Evolutionary conservation across 2,888 invertebrate genomes (phyloP), one percentile per base, ranked within the genome.

Genomic region (Bellardia bayeri): DNA sequence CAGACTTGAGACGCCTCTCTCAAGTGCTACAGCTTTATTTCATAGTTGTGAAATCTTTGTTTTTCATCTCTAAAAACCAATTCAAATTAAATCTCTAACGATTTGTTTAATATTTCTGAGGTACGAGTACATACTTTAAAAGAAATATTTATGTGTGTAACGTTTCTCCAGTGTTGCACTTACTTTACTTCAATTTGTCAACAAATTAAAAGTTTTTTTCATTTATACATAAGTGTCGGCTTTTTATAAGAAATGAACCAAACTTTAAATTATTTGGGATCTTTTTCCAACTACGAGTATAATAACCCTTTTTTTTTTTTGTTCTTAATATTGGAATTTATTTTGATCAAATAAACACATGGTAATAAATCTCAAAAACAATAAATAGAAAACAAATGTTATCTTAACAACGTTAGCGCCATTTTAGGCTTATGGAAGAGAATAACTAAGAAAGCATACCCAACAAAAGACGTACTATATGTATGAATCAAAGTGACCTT

Each of bases 341-440:
- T 64, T 74, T 64, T 66, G 61, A 40, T 64, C 68, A 71, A 63
- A 63, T 63, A 30, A 80, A 81, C n/a, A 64, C 54, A 14, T 49
- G 69, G 63, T 66, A 79, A 80, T 88, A 80, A 85, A 80, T 82
- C 75, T 71, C 23, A 30, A 5, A 5, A 33, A 72, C 14, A 75
- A 72, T 61, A 68, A 61, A 49, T 37, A 82, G n/a, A 80, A 86
- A 75, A 64, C 54, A 49, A 33, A 76, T 71, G 30, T 76, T 84
- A 76, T 87, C 81, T 72, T 14, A 76, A 58, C 76, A 40, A 64
- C 61, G 23, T 76, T 68, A 84, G 84, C 87, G 87, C 84, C 82
- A 68, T 68, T 84, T 78, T 82, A 56, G 74, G 40, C 49, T 71
- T 80, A 56, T n/a, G 8, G 2, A 40, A 63, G 9, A n/a, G 51